Evolutionary conservation across 2,113 vertebrate genomes (phyloP), one percentile per base, ranked within the genome.

Genomic region (Istiophorus platypterus): DNA sequence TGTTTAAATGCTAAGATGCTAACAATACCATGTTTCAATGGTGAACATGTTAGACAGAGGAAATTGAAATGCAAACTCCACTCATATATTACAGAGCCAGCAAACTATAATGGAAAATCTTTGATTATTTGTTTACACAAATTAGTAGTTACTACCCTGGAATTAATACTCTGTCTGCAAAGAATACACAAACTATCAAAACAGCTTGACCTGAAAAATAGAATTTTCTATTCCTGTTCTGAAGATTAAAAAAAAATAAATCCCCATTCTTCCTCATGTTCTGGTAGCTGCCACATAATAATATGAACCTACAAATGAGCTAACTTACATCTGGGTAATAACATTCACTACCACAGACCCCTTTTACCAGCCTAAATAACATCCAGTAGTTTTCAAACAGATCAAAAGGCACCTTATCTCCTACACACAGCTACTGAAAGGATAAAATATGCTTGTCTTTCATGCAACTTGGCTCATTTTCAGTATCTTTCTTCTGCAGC

Each of bases 231-330:
- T 5, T 57, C 4, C 26, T 58, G 3, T 18, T 58, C 37, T 57
- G 26, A 66, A 45, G 7, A 77, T 69, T 52, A 52, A 70, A 62
- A 34, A 62, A 52, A 70, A 62, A 34, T 4, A 31, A 9, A 31
- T 0, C n/a, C 17, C 18, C 1, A 26, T 51, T 39, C 24, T 34
- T 34, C 31, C 7, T 24, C 26, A n/a, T 4, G 2, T 45, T 31
- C 5, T 17, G 29, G 12, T 22, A 22, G 22, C 39, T 52, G 18
- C 18, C 12, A 45, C 51, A 57, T 20, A 31, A 56, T n/a, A 63
- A 29, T 11, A 54, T 22, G 47, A 66, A 65, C 18, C 59, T 27
- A 64, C 12, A 0, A 22, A 47, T 45, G 18, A n/a, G 17, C 20
- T n/a, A 7, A 42, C 9, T 34, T 34, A 14, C 24, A 42, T 24